Evolutionary conservation across 2,888 invertebrate species (phyloP).

Genomic region (Caradrina kadenii): DNA sequence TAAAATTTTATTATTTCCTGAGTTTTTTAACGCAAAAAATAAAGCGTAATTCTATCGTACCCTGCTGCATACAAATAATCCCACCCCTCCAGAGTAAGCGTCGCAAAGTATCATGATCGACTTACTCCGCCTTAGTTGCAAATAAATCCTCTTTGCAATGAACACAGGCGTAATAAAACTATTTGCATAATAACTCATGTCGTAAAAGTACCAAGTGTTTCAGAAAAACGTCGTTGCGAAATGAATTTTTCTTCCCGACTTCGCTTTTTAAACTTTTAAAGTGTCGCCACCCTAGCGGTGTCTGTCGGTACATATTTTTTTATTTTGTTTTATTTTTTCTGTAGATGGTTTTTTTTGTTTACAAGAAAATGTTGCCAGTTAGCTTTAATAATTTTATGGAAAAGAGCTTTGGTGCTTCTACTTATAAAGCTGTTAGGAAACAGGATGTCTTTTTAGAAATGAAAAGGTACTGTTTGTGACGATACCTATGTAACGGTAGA

Average conservation of each 20-base stretch:
- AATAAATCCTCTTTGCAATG: constrained; percentile 68
- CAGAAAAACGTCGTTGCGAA: constrained; percentile 59
- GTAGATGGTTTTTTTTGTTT: constrained; percentile 25
- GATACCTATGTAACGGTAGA: neutral
- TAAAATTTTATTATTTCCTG: neutral
- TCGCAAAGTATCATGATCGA: constrained; percentile 62
- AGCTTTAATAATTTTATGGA: constrained; percentile 25
- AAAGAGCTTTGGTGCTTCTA: neutral
- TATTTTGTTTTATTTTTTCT: constrained; percentile 24
- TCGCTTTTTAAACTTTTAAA: constrained; percentile 59
- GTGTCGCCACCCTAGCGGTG: constrained; percentile 52
- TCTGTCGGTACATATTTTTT: constrained; percentile 47
- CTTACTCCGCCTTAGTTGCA: constrained; percentile 63
- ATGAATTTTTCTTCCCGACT: constrained; percentile 59
- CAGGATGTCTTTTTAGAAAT: too few relatives aligned
- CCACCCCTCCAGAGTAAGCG: constrained; percentile 27
- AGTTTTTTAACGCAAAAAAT: neutral
- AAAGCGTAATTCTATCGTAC: constrained; percentile 13
- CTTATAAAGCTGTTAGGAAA: constrained; percentile 8
- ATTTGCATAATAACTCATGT: constrained; percentile 69
- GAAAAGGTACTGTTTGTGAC: neutral
- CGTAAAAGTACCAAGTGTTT: constrained; percentile 46
- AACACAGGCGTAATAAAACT: constrained; percentile 69
- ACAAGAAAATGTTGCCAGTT: constrained; percentile 31
- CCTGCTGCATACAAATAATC: constrained; percentile 46